Evolutionary conservation across 2,113 vertebrate species (phyloP).

Genomic region (Phalacrocorax pelagicus): DNA sequence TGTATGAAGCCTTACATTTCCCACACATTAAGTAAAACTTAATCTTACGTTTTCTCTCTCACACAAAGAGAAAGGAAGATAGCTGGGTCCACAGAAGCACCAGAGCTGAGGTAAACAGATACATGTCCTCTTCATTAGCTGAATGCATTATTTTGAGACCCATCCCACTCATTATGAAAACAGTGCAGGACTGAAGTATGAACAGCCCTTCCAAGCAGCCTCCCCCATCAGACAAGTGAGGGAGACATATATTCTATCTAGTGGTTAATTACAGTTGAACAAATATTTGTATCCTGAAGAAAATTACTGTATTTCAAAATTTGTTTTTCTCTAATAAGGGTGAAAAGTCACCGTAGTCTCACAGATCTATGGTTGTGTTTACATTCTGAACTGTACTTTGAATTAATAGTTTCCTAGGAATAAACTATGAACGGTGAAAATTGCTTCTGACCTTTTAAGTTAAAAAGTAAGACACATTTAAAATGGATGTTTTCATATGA

Average conservation of each 20-base stretch:
- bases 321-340: background rate
- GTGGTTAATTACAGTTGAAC: background rate
- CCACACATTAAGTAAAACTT: background rate
- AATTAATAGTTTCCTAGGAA: background rate
- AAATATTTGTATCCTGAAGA: background rate
- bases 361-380: background rate
- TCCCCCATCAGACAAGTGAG: fast-evolving
- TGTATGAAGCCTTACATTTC: background rate
- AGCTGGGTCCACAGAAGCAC: background rate
- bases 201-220: background rate
- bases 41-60: no score
- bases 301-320: background rate
- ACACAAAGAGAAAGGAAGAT: background rate
- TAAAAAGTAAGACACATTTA: background rate
- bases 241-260: background rate
- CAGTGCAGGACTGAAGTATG: background rate
- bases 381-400: background rate
- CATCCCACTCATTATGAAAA: background rate
- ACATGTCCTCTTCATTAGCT: background rate
- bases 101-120: background rate
- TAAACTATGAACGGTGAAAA: background rate
- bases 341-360: background rate
- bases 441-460: background rate
- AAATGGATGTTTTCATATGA: background rate
- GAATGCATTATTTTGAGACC: background rate